These are phyloP conservation scores for Cetoscarus ocellatus DNA, from an alignment of 2,797 vertebrate genomes.

Conservation along the genomic window DNA sequence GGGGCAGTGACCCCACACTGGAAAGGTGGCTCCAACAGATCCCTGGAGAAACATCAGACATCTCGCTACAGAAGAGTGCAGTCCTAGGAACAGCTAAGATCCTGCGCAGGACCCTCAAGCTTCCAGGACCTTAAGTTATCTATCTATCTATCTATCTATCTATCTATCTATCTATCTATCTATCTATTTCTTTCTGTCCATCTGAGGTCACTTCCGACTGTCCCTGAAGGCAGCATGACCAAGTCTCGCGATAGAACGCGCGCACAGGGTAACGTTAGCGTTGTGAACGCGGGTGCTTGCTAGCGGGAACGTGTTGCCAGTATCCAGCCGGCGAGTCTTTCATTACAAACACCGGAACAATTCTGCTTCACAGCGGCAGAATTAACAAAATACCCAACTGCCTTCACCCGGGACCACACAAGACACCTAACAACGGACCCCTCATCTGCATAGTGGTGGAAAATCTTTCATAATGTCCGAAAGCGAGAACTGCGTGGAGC, in stretches of 20 bases:
- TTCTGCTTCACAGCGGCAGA: conserved; percentile 19
- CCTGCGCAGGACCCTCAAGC: no score
- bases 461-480: conserved; percentile 80
- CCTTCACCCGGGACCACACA: not conserved
- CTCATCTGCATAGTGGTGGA: conserved; percentile 7
- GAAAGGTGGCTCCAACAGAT: no score
- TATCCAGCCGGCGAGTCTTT: conserved; percentile 66
- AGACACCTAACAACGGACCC: not conserved
- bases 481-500: conserved; percentile 76
- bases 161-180: no score
- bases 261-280: conserved; percentile 22
- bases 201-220: not conserved
- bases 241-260: conserved; percentile 68
- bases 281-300: conserved; percentile 64
- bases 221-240: not conserved
- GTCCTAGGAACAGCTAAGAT: no score
- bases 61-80: no score
- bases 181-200: no score
- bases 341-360: conserved; percentile 60
- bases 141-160: no score
- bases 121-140: no score
- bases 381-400: conserved; percentile 15
- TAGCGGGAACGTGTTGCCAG: conserved; percentile 65
- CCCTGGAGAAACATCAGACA: no score
- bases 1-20: no score